Percentiles rank a stretch among this genome's conserved stretches.
These are phyloP conservation scores for Dermolepida albohirtum DNA, from an alignment of 2,888 invertebrate genomes.

Conservation along the genomic window DNA sequence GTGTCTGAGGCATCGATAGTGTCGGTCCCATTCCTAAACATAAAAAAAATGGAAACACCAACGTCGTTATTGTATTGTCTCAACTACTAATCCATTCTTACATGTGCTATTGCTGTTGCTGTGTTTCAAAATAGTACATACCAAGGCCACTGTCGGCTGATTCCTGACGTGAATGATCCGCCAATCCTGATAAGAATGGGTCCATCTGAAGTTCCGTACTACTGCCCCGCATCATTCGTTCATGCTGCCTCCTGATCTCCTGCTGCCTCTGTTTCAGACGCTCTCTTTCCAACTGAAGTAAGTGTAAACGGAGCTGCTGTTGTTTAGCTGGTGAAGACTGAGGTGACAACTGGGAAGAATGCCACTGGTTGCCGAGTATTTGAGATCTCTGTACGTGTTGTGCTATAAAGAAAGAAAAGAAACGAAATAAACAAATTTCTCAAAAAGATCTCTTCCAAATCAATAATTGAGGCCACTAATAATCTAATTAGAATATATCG, in stretches of 20 bases:
- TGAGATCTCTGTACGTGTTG: conserved; percentile 69
- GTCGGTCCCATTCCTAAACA: conserved; percentile 77
- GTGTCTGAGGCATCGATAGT: conserved; percentile 92
- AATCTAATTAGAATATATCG: too few species aligned
- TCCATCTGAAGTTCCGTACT: conserved; percentile 77
- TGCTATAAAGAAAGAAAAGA: conserved; percentile 60
- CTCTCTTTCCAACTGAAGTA: conserved; percentile 89
- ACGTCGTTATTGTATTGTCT: conserved; percentile 26
- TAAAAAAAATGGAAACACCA: conserved; percentile 15
- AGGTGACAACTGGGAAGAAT: conserved; percentile 66
- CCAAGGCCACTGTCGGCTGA: conserved; percentile 95
- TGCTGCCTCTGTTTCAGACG: conserved; percentile 89
- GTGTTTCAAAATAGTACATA: conserved; percentile 51
- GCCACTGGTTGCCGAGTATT: conserved; percentile 55
- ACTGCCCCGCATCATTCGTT: conserved; percentile 77
- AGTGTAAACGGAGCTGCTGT: conserved; percentile 83
- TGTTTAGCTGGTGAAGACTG: conserved; percentile 73
- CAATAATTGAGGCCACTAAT: too few species aligned
- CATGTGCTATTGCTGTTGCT: conserved; percentile 45
- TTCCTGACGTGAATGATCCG: conserved; percentile 93
- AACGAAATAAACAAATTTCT: too few species aligned
- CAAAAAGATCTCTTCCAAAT: too few species aligned
- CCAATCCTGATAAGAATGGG: conserved; percentile 83
- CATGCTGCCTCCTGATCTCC: conserved; percentile 89
- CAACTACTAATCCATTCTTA: conserved; percentile 33